Conservation (phyloP, 2,797 vertebrate species). For the Brotula barbata region DNA sequence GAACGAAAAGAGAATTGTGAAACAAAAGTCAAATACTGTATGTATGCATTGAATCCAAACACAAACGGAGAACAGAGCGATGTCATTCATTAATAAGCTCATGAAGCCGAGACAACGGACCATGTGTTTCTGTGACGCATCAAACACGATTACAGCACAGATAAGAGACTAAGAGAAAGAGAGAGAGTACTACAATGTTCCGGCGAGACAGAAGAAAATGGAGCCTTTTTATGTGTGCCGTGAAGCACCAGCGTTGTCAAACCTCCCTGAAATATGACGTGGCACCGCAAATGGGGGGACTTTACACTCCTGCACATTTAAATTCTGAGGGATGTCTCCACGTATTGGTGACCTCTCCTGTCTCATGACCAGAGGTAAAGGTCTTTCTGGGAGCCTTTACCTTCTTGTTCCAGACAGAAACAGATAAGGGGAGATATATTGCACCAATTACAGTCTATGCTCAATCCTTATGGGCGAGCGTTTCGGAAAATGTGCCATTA, state of each 20-base stretch:
- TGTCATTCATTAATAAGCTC: conserved; percentile 67
- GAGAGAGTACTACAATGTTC: conserved; percentile 45
- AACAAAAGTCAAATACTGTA: conserved; percentile 32
- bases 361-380: conserved; percentile 42
- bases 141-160: conserved; percentile 41
- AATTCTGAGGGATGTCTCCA: conserved; percentile 47
- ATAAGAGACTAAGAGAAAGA: conserved; percentile 51
- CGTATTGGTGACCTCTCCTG: conserved; percentile 50
- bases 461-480: conserved; percentile 43
- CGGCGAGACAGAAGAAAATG: conserved; percentile 56
- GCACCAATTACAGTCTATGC: conserved; percentile 52
- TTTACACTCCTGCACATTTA: conserved; percentile 60
- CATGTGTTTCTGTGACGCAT: conserved; percentile 27
- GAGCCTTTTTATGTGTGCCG: conserved; percentile 55
- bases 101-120: conserved; percentile 54
- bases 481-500: conserved; percentile 64
- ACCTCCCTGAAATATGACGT: conserved; percentile 61
- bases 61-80: conserved; percentile 44
- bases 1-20: conserved; percentile 17
- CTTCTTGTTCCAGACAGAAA: conserved; percentile 53
- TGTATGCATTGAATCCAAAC: conserved; percentile 37
- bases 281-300: conserved; percentile 40
- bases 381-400: conserved; percentile 37
- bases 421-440: conserved; percentile 64
- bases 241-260: conserved; percentile 58